These are phyloP conservation scores for Drosophila biarmipes DNA, from an alignment of 1,140 invertebrate species.

Conservation along the genomic window DNA sequence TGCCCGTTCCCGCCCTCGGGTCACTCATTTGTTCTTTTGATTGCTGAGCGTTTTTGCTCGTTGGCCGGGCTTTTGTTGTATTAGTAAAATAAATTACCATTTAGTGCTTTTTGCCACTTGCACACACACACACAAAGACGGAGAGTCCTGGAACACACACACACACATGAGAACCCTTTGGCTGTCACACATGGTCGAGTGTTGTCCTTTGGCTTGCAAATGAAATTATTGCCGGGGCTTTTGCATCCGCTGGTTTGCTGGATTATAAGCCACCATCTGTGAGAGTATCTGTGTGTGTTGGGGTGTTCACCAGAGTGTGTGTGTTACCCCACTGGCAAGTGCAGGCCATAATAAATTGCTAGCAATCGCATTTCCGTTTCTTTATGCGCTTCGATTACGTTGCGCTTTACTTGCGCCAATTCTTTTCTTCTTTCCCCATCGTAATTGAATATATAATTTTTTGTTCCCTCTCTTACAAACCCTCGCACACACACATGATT, in stretches of 20 bases:
- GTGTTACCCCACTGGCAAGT: slow-evolving; percentile 51
- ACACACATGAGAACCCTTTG: slow-evolving; percentile 13
- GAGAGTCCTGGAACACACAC: background rate
- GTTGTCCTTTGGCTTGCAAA: slow-evolving; percentile 79
- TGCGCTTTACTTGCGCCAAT: slow-evolving; percentile 75
- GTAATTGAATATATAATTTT: slow-evolving; percentile 84
- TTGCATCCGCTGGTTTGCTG: slow-evolving; percentile 69
- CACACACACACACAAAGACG: slow-evolving; percentile 19
- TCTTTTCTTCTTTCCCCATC: slow-evolving; percentile 34
- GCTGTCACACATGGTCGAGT: slow-evolving; percentile 78
- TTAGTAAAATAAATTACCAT: slow-evolving; percentile 84
- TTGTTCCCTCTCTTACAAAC: slow-evolving; percentile 27
- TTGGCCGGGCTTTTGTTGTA: slow-evolving; percentile 71
- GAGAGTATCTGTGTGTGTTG: slow-evolving; percentile 10
- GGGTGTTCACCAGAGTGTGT: slow-evolving; percentile 1
- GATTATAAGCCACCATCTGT: slow-evolving; percentile 69
- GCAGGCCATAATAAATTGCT: slow-evolving; percentile 80
- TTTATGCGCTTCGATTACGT: slow-evolving; percentile 82
- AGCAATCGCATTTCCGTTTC: slow-evolving; percentile 81
- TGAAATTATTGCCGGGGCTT: slow-evolving; percentile 80
- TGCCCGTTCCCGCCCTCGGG: slow-evolving; percentile 68
- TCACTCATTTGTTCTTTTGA: slow-evolving; percentile 83
- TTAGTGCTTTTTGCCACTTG: slow-evolving; percentile 81
- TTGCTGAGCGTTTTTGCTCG: slow-evolving; percentile 75
- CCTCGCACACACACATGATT: slow-evolving; percentile 28